Base-by-base conservation (phyloP, 2,113 vertebrate genomes). In the Daboia siamensis region DNA sequence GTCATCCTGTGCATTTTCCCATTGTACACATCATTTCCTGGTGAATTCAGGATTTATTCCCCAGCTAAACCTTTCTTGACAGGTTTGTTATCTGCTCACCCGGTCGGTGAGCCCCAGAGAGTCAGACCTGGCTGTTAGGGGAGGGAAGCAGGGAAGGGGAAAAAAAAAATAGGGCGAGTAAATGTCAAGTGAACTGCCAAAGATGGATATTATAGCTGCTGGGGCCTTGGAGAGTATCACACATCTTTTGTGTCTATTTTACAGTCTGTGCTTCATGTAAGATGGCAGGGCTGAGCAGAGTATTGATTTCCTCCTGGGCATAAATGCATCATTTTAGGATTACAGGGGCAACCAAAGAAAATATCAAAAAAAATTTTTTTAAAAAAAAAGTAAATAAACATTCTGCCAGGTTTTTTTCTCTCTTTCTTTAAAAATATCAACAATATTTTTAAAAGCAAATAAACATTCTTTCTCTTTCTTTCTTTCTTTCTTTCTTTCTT, bases 71-170 rank as follows among this genome's bases (percentile, higher is more conserved):
- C 97, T 94, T 97, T 98, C 97, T 97, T 98, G 98, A 98, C 98
- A 98, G 98, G 97, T 98, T 98, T 98, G 98, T 98, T 99, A 98
- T 98, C 98, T 98, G 98, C 97, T 98, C 97, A 97, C 97, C 98
- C 97, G 95, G 97, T 98, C 95, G 95, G 97, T 93, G 92, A 98
- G 96, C 97, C 98, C 98, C 94, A 95, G 98, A 98, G 98, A 98
- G 95, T 96, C 96, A 97, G 97, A 97, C 96, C 93, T 94, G 95
- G 97, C 98, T 98, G 97, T 98, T 97, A 97, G 97, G 97, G 93
- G 90, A 84, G 24, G n/a, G 93, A 96, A 91, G 93, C 90, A 94
- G 94, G 96, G 86, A 91, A 95, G 74, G 54, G 90, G 94, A 94
- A 91, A 90, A 95, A n/a, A n/a, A 95, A 94, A 98, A 97, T 97